These are phyloP conservation scores for Aspidiotus rigidus DNA, from an alignment of 2,888 invertebrate genomes.

Conservation along the genomic window DNA sequence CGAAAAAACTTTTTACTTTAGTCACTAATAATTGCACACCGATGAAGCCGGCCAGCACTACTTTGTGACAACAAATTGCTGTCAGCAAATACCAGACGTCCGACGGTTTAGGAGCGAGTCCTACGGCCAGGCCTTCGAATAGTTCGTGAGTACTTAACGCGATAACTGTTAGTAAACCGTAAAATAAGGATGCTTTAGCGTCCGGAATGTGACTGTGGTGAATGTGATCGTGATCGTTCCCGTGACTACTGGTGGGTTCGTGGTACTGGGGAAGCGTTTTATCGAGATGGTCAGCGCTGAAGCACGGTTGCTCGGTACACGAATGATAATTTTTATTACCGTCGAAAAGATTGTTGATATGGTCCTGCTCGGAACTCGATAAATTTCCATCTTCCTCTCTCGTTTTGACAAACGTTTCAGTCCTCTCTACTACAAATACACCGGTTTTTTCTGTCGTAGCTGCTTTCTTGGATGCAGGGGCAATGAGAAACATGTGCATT, in stretches of 20 bases:
- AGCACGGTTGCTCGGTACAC: constrained; percentile 16
- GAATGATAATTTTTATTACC: constrained; percentile 28
- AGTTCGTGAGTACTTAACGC: constrained; percentile 59
- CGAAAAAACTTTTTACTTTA: constrained; percentile 45
- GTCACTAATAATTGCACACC: constrained; percentile 53
- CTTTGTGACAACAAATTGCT: constrained; percentile 57
- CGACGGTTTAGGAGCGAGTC: constrained; percentile 51
- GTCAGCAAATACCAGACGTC: constrained; percentile 56
- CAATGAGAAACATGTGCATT: constrained; percentile 44
- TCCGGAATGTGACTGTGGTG: constrained; percentile 18
- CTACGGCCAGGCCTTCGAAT: constrained; percentile 70
- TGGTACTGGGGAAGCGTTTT: neutral
- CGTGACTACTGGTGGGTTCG: neutral
- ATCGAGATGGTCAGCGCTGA: neutral
- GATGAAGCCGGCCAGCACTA: constrained; percentile 57
- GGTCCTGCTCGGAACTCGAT: constrained; percentile 12
- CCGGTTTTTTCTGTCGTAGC: neutral
- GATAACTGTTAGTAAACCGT: constrained; percentile 44
- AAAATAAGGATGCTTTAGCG: constrained; percentile 32
- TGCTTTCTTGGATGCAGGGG: neutral
- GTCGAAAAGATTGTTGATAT: neutral
- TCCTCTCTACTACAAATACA: neutral
- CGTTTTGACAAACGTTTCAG: neutral
- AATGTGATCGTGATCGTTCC: constrained; percentile 5
- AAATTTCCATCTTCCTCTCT: neutral